These are phyloP conservation scores for Sebastes oblongus DNA, from an alignment of 2,797 vertebrate genomes.

Conservation along the genomic window DNA sequence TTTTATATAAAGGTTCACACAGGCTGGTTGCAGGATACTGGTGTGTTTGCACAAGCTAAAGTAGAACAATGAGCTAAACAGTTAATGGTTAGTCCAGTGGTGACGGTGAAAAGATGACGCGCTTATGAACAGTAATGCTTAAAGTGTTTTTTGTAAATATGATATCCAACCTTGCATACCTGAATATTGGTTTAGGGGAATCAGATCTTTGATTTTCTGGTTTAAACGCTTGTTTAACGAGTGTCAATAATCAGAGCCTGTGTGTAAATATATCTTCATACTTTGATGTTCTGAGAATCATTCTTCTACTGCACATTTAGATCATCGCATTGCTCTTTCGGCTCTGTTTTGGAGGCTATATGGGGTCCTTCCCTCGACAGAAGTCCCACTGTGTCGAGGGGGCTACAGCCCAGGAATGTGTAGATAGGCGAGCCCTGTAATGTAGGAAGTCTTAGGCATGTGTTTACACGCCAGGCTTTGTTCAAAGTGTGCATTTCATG, in stretches of 20 bases:
- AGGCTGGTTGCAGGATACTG: neutral
- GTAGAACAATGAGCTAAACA: neutral
- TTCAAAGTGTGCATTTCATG: conserved; percentile 20
- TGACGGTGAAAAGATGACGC: neutral
- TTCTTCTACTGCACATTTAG: neutral
- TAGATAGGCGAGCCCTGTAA: conserved; percentile 20
- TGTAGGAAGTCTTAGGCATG: conserved; percentile 32
- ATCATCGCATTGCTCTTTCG: neutral
- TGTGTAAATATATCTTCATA: neutral
- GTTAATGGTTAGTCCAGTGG: neutral
- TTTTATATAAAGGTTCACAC: neutral
- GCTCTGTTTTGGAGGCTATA: neutral
- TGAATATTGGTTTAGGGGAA: too few species aligned
- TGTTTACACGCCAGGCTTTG: conserved; percentile 41
- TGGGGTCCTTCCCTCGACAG: conserved; percentile 5
- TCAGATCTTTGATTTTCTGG: neutral
- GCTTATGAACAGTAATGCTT: neutral
- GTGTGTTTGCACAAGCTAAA: neutral
- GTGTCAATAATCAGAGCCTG: neutral
- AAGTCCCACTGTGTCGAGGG: conserved; percentile 20
- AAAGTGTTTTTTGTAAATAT: neutral
- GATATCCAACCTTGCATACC: too few species aligned
- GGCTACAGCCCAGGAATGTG: conserved; percentile 48
- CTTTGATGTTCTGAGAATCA: neutral
- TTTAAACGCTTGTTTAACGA: neutral